Evolutionary conservation across 2,797 vertebrate genomes (phyloP), one percentile per base, ranked within the genome.

Genomic region (Pteronotus mesoamericanus): DNA sequence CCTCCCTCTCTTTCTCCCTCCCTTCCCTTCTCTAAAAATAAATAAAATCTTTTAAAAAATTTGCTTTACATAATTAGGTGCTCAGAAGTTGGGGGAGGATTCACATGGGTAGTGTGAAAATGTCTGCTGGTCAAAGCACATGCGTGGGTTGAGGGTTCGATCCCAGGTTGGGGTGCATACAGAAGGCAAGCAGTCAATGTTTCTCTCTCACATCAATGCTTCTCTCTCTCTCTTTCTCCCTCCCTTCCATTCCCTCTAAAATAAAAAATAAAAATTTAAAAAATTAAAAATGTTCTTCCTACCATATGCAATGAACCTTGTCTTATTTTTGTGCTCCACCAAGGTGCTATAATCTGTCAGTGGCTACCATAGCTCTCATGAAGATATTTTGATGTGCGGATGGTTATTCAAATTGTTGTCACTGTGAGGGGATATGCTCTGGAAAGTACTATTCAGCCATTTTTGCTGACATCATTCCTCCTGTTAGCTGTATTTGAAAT

Each of bases 401-500:
- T 55, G 24, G 22, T 37, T 88, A 19, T 74, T 74, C 18, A 53
- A 55, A 89, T 83, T 74, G 32, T 66, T 6, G 6, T 74, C 24
- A 89, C 37, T 32, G 2, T 72, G 42, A 59, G 26, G 26, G 34
- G 24, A 87, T 2, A 61, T 26, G n/a, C 8, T 72, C 34, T 57
- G 86, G 44, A 87, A 93, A 87, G 44, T 51, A 18, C 3, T 61
- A 51, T 87, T 94, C 57, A 75, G 85, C 18, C 34, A 82, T 64
- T 26, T 89, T 89, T 90, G 61, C 29, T 79, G 37, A 55, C 15
- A n/a, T 80, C 22, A 83, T 32, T 37, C 32, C 11, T 34, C 37
- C 39, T 72, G 14, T 46, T 92, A 91, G 44, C 18, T 80, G 19
- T 53, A 94, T 46, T 93, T 93, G 57, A 93, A 66, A 84, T 89